phyloP scores from a whole-genome alignment of 1,140 invertebrate genomes.

The Zaprionus camerounensis region DNA sequence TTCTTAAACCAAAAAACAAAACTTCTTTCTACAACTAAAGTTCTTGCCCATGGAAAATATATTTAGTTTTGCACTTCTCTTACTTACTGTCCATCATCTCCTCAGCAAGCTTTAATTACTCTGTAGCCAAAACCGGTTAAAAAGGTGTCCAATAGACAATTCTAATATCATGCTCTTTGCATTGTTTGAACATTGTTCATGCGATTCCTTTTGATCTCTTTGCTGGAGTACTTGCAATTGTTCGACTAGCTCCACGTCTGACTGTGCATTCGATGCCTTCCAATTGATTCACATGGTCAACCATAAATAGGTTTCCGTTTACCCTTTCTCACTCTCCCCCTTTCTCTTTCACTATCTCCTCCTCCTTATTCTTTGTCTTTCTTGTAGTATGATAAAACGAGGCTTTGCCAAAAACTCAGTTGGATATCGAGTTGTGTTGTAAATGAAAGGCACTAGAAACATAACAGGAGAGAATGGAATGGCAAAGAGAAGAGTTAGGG shows the following conservation, averaged over 20 bases:
- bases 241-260: not conserved
- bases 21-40: not conserved
- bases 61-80: too few species aligned
- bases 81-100: not conserved
- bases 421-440: conserved; percentile 10
- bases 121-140: not conserved
- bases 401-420: conserved; percentile 1
- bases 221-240: conserved; percentile 19
- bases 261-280: not conserved
- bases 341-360: not conserved
- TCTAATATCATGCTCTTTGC: conserved; percentile 7
- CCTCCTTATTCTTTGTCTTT: not conserved
- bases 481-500: not conserved
- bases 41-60: not conserved
- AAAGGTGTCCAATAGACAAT: not conserved
- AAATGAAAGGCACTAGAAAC: conserved; percentile 18
- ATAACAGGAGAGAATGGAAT: not conserved
- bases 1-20: too few species aligned
- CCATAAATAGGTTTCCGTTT: conserved; percentile 14
- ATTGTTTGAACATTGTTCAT: conserved; percentile 31
- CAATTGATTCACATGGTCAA: conserved; percentile 26
- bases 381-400: conserved; percentile 5
- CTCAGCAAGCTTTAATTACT: conserved; percentile 18
- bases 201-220: conserved; percentile 28
- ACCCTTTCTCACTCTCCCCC: not conserved